Conservation (phyloP, 2,888 invertebrate species). For the Blastobasis lacticolella region DNA sequence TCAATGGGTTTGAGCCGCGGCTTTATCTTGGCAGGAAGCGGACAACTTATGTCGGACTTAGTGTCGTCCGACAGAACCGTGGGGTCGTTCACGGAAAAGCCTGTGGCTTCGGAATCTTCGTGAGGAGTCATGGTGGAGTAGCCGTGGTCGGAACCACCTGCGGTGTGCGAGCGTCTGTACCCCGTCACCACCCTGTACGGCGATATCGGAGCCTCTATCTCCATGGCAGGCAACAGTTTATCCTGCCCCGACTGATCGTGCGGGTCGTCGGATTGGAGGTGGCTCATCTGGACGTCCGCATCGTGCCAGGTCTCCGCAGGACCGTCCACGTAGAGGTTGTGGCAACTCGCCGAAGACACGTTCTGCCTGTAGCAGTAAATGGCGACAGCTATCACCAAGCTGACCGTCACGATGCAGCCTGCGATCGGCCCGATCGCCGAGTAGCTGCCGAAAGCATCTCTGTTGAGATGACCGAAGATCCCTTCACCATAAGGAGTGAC, state of each 20-base stretch:
- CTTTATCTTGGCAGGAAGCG: conserved; percentile 65
- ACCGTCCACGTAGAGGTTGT: conserved; percentile 68
- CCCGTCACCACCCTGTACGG: conserved; percentile 91
- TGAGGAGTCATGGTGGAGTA: conserved; percentile 96
- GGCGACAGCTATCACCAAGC: conserved; percentile 85
- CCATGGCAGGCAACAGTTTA: conserved; percentile 74
- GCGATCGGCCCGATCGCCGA: conserved; percentile 91
- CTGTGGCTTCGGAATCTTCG: conserved; percentile 89
- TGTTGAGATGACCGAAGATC: conserved; percentile 64
- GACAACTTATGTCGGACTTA: conserved; percentile 73
- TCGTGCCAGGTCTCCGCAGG: conserved; percentile 69
- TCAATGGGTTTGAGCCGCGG: conserved; percentile 55
- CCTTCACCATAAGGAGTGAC: conserved; percentile 88
- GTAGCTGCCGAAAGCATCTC: conserved; percentile 70
- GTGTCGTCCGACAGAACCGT: conserved; percentile 70
- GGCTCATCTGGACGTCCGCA: conserved; percentile 80
- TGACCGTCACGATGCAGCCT: conserved; percentile 87
- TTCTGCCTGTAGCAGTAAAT: conserved; percentile 89
- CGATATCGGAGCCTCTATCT: conserved; percentile 83
- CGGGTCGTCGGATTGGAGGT: conserved; percentile 80
- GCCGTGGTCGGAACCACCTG: conserved; percentile 93
- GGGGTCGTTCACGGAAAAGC: conserved; percentile 81
- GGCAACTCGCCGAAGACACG: conserved; percentile 63
- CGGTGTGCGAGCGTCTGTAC: conserved; percentile 83
- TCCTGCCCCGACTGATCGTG: conserved; percentile 79